phyloP scores from a whole-genome alignment of 2,888 invertebrate species.

The Philhelius pedissequus region DNA sequence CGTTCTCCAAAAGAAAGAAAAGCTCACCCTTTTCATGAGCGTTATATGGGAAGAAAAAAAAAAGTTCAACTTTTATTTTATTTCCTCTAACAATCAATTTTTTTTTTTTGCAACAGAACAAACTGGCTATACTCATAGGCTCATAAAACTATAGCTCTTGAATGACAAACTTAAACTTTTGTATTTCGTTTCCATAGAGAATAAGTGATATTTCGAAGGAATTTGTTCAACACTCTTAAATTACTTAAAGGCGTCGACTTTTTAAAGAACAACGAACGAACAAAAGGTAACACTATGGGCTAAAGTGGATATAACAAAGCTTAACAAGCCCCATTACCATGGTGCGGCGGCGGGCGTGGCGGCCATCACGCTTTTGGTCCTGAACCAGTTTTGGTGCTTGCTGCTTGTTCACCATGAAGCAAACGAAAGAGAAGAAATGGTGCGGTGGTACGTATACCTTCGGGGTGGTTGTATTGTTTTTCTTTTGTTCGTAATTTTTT shows the following conservation, averaged over 20 bases:
- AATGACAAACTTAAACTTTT: slow-evolving; percentile 8
- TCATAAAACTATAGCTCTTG: slow-evolving; percentile 12
- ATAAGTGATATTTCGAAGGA: background rate
- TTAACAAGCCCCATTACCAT: slow-evolving; percentile 14
- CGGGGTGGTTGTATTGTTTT: background rate
- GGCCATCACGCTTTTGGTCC: background rate
- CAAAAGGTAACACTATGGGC: slow-evolving; percentile 32
- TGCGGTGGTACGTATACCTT: too few relatives aligned
- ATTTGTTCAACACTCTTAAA: slow-evolving; percentile 23
- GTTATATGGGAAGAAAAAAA: slow-evolving; percentile 3
- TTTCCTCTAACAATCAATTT: slow-evolving; percentile 1
- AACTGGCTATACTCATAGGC: background rate
- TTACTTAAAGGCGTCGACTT: slow-evolving; percentile 21
- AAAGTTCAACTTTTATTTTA: slow-evolving; percentile 13
- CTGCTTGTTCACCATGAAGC: slow-evolving; percentile 7
- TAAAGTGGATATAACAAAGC: background rate
- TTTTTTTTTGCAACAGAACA: background rate
- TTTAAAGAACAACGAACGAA: slow-evolving; percentile 9
- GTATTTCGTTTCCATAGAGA: background rate
- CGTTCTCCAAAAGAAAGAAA: background rate
- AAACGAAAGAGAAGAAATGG: background rate
- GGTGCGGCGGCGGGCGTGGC: background rate
- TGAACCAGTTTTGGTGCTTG: background rate
- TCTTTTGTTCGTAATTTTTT: background rate
- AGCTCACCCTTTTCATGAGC: slow-evolving; percentile 7